Base-by-base conservation (phyloP, 2,888 invertebrate species). In the Eupithecia centaureata region DNA sequence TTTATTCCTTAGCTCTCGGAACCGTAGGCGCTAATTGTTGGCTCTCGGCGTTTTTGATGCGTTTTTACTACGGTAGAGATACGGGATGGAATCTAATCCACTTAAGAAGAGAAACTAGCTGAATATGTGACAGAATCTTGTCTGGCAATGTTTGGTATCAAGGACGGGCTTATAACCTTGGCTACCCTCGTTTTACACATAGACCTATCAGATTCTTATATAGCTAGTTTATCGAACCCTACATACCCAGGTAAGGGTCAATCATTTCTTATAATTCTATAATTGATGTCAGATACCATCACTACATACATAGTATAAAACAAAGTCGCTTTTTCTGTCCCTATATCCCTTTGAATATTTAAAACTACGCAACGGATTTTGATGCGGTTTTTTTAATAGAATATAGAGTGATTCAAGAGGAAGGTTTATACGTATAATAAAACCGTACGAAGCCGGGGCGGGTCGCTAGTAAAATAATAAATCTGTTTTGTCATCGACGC, bases 21-120 rank as follows among this genome's bases (percentile, higher is more conserved):
- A 86, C 78, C 75, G 35, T 63, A 75, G 75, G 77, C 79, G 82
- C 86, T 88, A 88, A 87, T 87, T 87, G 86, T 83, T 77, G 76
- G 77, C 60, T 75, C 42, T 72, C 64, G 87, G 87, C 77, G 78
- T 82, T 83, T 87, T 83, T 87, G 85, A 87, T 83, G 72, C 66
- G 80, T 80, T 80, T 82, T 86, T 84, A 73, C 76, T 59, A 35
- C 66, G 63, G 63, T 60, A 56, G 64, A 63, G 64, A 67, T 56
- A 60, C 64, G 68, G 71, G 65, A 65, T 79, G 73, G 77, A 77
- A 79, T 80, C 75, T 58, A 67, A 59, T 66, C 67, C 61, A 68
- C 63, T 57, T 68, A 22, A 57, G 60, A 56, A 12, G 61, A 61
- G 61, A 68, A 68, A 68, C 64, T 38, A 63, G n/a, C 15, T 52